Percentiles rank a stretch among this genome's conserved stretches.
phyloP scores from a whole-genome alignment of 1,140 invertebrate species.

The Calliopsis andreniformis region DNA sequence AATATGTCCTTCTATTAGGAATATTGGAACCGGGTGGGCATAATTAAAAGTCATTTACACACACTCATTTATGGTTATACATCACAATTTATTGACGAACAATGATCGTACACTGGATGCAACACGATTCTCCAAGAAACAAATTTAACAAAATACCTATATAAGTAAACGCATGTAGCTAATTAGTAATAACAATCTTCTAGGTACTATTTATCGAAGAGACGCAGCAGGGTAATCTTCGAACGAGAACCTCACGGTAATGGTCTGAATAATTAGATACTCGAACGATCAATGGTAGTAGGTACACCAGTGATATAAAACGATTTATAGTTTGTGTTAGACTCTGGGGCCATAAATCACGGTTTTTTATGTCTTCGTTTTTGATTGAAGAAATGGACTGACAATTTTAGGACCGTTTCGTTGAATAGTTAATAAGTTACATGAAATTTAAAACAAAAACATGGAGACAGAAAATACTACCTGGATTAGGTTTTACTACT shows the following conservation, averaged over 20 bases:
- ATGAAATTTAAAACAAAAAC: background rate
- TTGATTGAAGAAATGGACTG: background rate
- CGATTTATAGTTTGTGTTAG: conserved; percentile 20
- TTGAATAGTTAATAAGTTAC: background rate
- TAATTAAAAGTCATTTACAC: background rate
- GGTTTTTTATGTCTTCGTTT: background rate
- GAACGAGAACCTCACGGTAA: conserved; percentile 17
- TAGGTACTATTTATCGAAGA: background rate
- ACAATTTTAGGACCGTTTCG: conserved; percentile 35
- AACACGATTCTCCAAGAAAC: conserved; percentile 41
- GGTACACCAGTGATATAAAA: conserved; percentile 2
- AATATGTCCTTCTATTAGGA: too few species aligned
- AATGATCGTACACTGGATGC: conserved; percentile 52
- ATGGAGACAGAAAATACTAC: too few species aligned
- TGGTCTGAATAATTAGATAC: conserved; percentile 28
- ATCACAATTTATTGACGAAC: conserved; percentile 56
- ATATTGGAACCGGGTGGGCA: background rate
- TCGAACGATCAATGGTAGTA: conserved; percentile 39
- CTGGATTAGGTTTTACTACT: too few species aligned
- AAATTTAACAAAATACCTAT: conserved; percentile 43
- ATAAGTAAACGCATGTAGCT: conserved; percentile 3
- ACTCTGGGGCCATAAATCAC: background rate
- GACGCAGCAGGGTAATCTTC: background rate
- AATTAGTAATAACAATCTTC: conserved; percentile 45
- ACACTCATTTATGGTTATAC: conserved; percentile 39